A percentile compares a stretch with the other conserved stretches of the same genome.
Conservation (phyloP, 37 sponge, comb jelly and placozoan genomes). For the Tethya wilhelma region DNA sequence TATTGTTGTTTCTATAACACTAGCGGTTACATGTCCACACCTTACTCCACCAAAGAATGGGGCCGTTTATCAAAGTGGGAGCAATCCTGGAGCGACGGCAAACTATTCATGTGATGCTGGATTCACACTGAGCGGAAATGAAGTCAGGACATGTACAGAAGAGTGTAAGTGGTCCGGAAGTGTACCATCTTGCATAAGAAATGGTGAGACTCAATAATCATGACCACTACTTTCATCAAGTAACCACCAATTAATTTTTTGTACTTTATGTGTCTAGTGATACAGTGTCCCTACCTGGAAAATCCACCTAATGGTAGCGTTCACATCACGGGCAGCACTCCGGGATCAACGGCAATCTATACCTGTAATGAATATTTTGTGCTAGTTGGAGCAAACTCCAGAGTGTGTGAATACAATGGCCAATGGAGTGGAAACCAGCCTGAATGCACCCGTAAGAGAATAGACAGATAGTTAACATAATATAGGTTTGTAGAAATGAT, state of each 20-base stretch:
- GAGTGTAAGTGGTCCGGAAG: constrained; percentile 17
- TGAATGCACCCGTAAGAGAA: neutral
- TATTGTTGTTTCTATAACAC: no score
- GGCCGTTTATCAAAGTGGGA: constrained; percentile 13
- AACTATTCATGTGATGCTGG: constrained; percentile 58
- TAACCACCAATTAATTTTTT: neutral
- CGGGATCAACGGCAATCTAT: constrained; percentile 39
- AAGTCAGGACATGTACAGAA: constrained; percentile 10
- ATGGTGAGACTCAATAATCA: no score
- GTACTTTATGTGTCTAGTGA: neutral
- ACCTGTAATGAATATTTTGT: constrained; percentile 11
- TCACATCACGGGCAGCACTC: constrained; percentile 14
- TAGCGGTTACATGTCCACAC: no score
- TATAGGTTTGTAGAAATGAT: neutral
- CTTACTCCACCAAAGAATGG: no score
- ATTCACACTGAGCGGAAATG: constrained; percentile 32
- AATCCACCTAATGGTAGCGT: constrained; percentile 46
- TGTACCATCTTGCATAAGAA: constrained; percentile 3
- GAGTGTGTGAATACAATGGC: constrained; percentile 39
- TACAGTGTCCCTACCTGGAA: constrained; percentile 29
- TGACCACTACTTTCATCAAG: no score
- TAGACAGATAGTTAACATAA: neutral
- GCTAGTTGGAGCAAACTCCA: neutral
- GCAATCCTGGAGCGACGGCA: constrained; percentile 33
- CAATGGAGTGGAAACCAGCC: neutral